Percentiles rank a stretch among this genome's conserved stretches.
phyloP scores from a whole-genome alignment of 2,888 invertebrate genomes.

The Aricia artaxerxes region DNA sequence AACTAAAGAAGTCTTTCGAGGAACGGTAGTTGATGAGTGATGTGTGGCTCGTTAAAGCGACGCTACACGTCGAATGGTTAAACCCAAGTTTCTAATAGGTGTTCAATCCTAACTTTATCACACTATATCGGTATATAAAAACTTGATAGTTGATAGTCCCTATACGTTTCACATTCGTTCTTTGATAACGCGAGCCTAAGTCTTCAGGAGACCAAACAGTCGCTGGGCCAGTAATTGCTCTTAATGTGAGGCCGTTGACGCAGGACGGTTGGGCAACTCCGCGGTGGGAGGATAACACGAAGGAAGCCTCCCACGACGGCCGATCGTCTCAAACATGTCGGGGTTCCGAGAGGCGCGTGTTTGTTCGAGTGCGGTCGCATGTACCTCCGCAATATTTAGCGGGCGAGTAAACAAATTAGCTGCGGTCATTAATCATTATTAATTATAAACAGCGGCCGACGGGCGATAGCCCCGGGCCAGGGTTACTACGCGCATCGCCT shows the following conservation, averaged over 20 bases:
- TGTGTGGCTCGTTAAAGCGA: too few species aligned
- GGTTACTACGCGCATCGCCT: conserved; percentile 24
- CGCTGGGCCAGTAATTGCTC: background rate
- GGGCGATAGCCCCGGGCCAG: conserved; percentile 23
- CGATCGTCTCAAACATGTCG: background rate
- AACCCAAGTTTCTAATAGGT: too few species aligned
- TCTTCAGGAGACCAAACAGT: too few species aligned
- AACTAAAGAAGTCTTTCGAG: too few species aligned
- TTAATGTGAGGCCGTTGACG: background rate
- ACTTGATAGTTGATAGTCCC: too few species aligned
- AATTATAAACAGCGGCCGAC: background rate
- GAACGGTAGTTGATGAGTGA: too few species aligned
- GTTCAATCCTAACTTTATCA: too few species aligned
- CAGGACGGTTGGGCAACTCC: background rate
- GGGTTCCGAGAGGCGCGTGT: background rate
- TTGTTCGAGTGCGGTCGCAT: background rate
- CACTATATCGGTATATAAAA: too few species aligned
- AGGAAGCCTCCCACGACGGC: background rate
- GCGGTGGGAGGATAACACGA: background rate
- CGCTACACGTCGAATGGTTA: too few species aligned
- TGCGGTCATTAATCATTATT: conserved; percentile 6
- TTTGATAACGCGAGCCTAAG: too few species aligned
- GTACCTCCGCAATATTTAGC: conserved; percentile 13
- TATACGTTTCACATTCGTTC: too few species aligned
- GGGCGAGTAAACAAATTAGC: conserved; percentile 11